phyloP scores from a whole-genome alignment of 2,797 vertebrate species.

The Falco peregrinus region DNA sequence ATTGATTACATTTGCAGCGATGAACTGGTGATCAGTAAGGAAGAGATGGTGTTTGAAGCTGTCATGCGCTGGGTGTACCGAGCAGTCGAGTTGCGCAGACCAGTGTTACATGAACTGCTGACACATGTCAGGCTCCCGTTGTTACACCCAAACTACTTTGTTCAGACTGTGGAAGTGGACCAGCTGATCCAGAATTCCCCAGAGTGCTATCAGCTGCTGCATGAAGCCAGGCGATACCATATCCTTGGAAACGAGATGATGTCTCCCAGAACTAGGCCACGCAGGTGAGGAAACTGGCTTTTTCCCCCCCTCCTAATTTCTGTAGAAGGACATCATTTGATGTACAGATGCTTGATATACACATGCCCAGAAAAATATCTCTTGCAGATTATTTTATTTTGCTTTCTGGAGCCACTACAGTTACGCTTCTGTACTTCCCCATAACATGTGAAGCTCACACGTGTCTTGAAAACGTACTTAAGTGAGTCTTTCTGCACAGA shows the following conservation, averaged over 20 bases:
- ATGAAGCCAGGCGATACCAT: constrained; percentile 95
- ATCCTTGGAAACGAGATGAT: constrained; percentile 99
- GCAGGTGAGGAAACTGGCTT: constrained; percentile 82
- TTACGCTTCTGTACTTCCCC: neutral
- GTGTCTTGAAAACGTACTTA: neutral
- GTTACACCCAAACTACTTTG: constrained; percentile 97
- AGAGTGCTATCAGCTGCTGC: constrained; percentile 95
- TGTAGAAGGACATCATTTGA: neutral
- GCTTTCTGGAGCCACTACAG: neutral
- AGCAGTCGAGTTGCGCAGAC: constrained; percentile 84
- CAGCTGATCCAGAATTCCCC: constrained; percentile 94
- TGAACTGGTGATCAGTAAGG: constrained; percentile 89
- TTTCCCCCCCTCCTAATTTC: neutral
- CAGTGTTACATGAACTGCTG: constrained; percentile 89
- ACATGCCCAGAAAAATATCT: neutral
- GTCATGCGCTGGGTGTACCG: constrained; percentile 98
- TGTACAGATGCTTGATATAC: neutral
- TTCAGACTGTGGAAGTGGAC: constrained; percentile 97
- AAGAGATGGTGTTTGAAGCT: constrained; percentile 95
- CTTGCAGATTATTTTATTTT: neutral
- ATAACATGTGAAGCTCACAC: accelerated
- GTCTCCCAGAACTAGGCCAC: constrained; percentile 95
- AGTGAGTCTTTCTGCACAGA: neutral
- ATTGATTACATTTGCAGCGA: constrained; percentile 93
- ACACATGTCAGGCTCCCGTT: constrained; percentile 93